Base-by-base conservation (phyloP, 1,140 invertebrate genomes). In the Drosophila takahashii region DNA sequence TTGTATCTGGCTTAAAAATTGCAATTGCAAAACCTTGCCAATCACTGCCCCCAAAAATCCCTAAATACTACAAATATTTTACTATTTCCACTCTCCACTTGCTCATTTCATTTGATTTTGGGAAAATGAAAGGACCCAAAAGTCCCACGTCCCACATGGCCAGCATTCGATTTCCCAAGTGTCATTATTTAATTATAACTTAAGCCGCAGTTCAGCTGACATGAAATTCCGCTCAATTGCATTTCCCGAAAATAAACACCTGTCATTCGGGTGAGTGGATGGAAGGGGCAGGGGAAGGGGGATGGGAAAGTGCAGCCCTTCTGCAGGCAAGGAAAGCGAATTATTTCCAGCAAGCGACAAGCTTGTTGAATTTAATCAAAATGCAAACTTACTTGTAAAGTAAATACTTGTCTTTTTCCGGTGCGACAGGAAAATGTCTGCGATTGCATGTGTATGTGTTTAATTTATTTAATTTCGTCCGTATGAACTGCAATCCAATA, bases 221-320 rank as follows among this genome's bases (percentile, higher is more conserved):
- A 52, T 42, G 36, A 44, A 71, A 67, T 76, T 75, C 15, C 56
- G 52, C 47, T 72, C 47, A 81, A 81, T 81, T 81, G 72, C 39
- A 81, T 67, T 81, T 67, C 39, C 44, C 39, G 57, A 77, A 67
- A 79, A 78, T 69, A 69, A 84, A 81, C 81, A 86, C 73, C 73
- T 81, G 81, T 53, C 66, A 51, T 41, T 62, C 39, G 34, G 67
- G 60, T 15, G 26, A 45, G 16, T 29, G 26, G 26, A 36, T 44
- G 11, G 42, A 10, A 42, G 48, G 11, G 27, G 22, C 1, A 22
- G 22, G 22, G 22, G 22, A 22, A 22, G 22, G 22, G 1, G 22
- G 22, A 22, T 42, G 41, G 10, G 22, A 22, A 48, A 34, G 27
- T 18, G 16, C 15, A 45, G 59, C n/a, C 39, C 34, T 8, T 39